Percentiles rank a stretch among this genome's conserved stretches.
These are phyloP conservation scores for Pterocles orientalis DNA, from an alignment of 2,113 vertebrate genomes.

Conservation along the genomic window DNA sequence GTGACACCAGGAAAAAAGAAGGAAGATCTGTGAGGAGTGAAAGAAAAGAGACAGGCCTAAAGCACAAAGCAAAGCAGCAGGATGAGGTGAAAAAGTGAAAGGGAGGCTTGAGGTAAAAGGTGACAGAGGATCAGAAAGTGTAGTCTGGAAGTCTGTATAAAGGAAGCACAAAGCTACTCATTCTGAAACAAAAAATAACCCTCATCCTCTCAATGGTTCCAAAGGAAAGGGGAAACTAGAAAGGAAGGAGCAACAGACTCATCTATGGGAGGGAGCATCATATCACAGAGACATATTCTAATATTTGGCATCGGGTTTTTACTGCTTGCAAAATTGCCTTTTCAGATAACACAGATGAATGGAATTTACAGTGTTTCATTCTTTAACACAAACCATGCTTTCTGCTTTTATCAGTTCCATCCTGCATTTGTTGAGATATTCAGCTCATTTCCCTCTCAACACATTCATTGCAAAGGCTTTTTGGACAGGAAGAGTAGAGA, in stretches of 20 bases:
- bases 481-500: neutral
- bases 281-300: slow-evolving; percentile 34
- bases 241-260: neutral
- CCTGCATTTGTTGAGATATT: neutral
- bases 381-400: slow-evolving; percentile 51
- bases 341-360: slow-evolving; percentile 60
- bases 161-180: neutral
- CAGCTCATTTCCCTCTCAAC: slow-evolving; percentile 57
- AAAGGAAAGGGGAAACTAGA: neutral
- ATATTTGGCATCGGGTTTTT: slow-evolving; percentile 52
- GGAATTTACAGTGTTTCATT: slow-evolving; percentile 57
- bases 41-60: slow-evolving; percentile 12
- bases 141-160: neutral
- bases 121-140: neutral
- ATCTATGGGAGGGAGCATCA: neutral
- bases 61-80: neutral
- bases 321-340: slow-evolving; percentile 61
- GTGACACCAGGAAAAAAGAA: neutral
- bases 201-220: neutral
- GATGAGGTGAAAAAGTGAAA: slow-evolving; percentile 25
- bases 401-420: slow-evolving; percentile 52
- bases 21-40: slow-evolving; percentile 32
- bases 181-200: neutral
- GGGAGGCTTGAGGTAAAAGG: slow-evolving; percentile 6
- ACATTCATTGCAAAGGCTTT: slow-evolving; percentile 3